A percentile compares a stretch with the other conserved stretches of the same genome.
Evolutionary conservation across 2,888 invertebrate species (phyloP).

Genomic region (Rhamphomyia laevipes): DNA sequence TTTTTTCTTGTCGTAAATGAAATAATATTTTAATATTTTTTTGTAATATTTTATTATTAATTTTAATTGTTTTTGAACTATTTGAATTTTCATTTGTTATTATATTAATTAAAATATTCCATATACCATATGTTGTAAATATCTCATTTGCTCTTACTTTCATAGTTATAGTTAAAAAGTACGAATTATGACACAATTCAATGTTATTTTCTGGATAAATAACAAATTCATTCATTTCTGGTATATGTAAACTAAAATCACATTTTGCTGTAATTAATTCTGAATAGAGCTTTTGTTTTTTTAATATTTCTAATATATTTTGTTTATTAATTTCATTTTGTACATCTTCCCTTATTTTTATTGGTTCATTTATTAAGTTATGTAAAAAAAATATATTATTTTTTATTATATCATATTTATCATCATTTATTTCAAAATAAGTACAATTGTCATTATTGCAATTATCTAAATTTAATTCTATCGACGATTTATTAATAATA

Average conservation of each 20-base stretch:
- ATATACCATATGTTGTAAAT: constrained; percentile 4
- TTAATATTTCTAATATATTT: constrained; percentile 1
- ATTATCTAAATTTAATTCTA: neutral
- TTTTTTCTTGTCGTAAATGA: neutral
- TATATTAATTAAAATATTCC: constrained; percentile 5
- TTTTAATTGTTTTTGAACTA: neutral
- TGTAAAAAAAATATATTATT: neutral
- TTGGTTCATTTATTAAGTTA: constrained; percentile 4
- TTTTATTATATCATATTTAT: neutral
- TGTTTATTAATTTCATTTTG: constrained; percentile 5
- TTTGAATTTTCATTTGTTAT: neutral
- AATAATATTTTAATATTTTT: constrained; percentile 6
- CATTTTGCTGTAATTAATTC: neutral
- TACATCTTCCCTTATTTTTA: neutral
- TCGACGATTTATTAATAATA: neutral
- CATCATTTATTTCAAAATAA: neutral
- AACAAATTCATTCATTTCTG: neutral
- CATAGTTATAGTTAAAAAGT: constrained; percentile 8
- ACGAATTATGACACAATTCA: neutral
- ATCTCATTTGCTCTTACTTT: constrained; percentile 6
- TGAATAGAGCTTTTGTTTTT: neutral
- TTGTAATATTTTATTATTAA: constrained; percentile 1
- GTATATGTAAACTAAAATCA: too few species aligned
- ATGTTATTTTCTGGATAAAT: constrained; percentile 1
- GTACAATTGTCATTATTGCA: neutral